Percentiles rank a stretch among this genome's conserved stretches.
Conservation (phyloP, 2,797 vertebrate species). For the Diglossa cyanea region DNA sequence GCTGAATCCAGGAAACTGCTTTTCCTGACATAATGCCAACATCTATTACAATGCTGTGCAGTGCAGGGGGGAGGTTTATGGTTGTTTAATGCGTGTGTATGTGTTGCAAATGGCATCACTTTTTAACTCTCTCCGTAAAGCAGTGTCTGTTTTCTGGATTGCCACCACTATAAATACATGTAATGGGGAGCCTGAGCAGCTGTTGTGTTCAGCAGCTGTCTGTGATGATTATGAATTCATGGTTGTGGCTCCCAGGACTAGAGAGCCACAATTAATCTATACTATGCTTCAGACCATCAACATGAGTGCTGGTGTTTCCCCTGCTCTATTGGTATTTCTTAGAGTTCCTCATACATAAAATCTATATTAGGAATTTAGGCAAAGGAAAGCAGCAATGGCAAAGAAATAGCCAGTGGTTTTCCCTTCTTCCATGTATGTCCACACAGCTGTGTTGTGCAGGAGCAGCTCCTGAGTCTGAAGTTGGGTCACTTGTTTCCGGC, state of each 20-base stretch:
- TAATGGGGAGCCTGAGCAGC: slow-evolving; percentile 17
- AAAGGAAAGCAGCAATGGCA: not conserved
- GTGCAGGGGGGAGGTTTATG: not conserved
- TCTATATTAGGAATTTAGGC: not conserved
- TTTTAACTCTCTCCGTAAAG: slow-evolving; percentile 11
- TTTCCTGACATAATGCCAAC: slow-evolving; percentile 33
- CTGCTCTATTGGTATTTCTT: not conserved
- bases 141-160: not conserved
- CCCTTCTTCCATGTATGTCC: not conserved
- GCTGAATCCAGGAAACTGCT: slow-evolving; percentile 37
- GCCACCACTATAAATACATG: slow-evolving; percentile 12
- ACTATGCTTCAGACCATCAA: not conserved
- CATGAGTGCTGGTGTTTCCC: not conserved
- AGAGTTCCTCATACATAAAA: not conserved
- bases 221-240: not conserved
- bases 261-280: slow-evolving; percentile 4
- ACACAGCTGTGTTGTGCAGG: accelerated
- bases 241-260: not conserved
- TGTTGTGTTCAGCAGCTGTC: slow-evolving; percentile 32
- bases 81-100: not conserved
- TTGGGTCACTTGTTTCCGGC: accelerated
- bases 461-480: not conserved
- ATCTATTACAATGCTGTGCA: not conserved
- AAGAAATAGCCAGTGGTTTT: not conserved
- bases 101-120: slow-evolving; percentile 29